Evolutionary conservation across 2,797 vertebrate genomes (phyloP), one percentile per base, ranked within the genome.

Genomic region (Anas flavirostris): DNA sequence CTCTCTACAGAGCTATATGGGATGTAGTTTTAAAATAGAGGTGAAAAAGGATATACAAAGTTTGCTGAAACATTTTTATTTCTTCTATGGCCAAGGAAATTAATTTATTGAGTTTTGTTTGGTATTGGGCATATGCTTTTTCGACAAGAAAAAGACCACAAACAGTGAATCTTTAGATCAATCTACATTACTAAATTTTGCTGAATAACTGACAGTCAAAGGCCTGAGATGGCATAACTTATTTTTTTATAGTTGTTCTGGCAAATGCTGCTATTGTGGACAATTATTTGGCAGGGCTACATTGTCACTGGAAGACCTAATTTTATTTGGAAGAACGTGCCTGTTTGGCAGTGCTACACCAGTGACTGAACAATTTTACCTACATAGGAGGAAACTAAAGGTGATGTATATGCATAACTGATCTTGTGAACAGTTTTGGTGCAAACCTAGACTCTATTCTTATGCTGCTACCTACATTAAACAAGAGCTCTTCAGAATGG

Each of bases 171-270:
- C 37, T 87, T 73, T 48, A 76, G 50, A 53, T 5, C 19, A 80
- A 17, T 72, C 52, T 69, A 14, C 44, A 58, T 41, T 43, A 41
- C 14, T 68, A 2, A 0, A 13, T 89, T 76, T 29, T 82, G 31
- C 55, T 79, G 43, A 91, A 21, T 43, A 81, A 67, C 35, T 78
- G 60, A 46, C 23, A 64, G 33, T 29, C 16, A 23, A n/a, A 75
- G 78, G 78, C 31, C 25, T 50, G 77, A 58, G 29, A 60, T 0
- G 0, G 18, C 35, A 12, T 44, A 2, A 75, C 28, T 67, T 79
- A 16, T 16, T 75, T 29, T 14, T 44, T 28, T 53, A 1, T 23
- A 50, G 58, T 4, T 82, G 43, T 67, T n/a, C 33, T 26, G 28
- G 80, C 25, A 89, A 92, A 82, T 48, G 39, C 19, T 75, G 16